Percentiles rank a stretch among this genome's conserved stretches.
Evolutionary conservation across 2,888 invertebrate species (phyloP).

Genomic region (Oegoconia quadripuncta): DNA sequence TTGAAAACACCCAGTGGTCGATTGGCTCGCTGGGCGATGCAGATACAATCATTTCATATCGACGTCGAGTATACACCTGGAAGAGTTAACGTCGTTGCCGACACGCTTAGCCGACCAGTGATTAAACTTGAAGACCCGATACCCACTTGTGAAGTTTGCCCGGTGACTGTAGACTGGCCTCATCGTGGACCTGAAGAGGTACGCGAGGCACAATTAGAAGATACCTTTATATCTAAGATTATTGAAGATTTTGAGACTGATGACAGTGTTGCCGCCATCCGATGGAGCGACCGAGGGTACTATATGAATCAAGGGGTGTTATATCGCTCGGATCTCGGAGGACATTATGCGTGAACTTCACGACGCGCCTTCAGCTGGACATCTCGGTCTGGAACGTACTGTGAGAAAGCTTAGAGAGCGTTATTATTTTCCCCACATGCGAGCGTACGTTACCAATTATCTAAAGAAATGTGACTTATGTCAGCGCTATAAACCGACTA

Average conservation of each 20-base stretch:
- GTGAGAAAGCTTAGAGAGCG: too few relatives aligned
- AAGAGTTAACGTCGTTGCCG: constrained; percentile 7
- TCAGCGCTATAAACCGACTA: too few relatives aligned
- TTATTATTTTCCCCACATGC: too few relatives aligned
- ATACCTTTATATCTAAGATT: background rate
- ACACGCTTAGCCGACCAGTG: background rate
- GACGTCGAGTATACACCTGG: constrained; percentile 42
- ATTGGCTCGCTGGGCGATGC: constrained; percentile 51
- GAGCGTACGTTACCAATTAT: too few relatives aligned
- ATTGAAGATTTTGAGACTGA: background rate
- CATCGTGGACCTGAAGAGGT: constrained; percentile 13
- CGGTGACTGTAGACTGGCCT: constrained; percentile 3
- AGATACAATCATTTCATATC: constrained; percentile 39
- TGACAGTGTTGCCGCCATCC: background rate
- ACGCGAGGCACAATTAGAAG: background rate
- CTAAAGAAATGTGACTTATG: too few relatives aligned
- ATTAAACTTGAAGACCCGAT: background rate
- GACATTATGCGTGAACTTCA: too few relatives aligned
- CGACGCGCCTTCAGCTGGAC: too few relatives aligned
- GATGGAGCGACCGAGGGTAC: too few relatives aligned
- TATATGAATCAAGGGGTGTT: too few relatives aligned
- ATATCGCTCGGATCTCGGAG: too few relatives aligned
- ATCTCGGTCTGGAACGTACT: too few relatives aligned
- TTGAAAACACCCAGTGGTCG: constrained; percentile 46
- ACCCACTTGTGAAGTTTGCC: background rate